Evolutionary conservation across 2,888 invertebrate species (phyloP), one percentile per base, ranked within the genome.

Genomic region (Tetragnatha montana): DNA sequence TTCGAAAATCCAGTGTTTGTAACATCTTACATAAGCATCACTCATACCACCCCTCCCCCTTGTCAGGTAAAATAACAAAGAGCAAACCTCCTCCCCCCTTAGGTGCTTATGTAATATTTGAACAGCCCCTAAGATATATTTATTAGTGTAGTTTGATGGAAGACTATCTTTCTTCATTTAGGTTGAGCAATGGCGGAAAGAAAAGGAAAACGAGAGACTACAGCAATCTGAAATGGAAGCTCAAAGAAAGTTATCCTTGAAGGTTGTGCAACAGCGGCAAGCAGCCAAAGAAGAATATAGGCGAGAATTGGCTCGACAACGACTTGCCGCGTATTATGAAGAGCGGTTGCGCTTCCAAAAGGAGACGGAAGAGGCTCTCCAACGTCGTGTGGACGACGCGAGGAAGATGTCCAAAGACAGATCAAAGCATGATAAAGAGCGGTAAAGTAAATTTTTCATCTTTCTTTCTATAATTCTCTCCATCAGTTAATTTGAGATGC

Each of bases 111-210:
- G n/a, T n/a, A n/a, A n/a, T n/a, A n/a, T n/a, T n/a, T n/a, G n/a
- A n/a, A n/a, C n/a, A n/a, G n/a, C n/a, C n/a, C n/a, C n/a, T 35
- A 35, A 35, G 35, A 35, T 35, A 35, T 35, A 35, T 35, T 4
- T 4, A 2, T 35, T 35, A 35, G 35, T 35, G 35, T 35, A 60
- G 60, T 14, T 7, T 4, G 17, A 60, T 17, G 6, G 60, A 60
- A 60, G 17, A 60, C 8, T 6, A 4, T 60, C 17, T 60, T 60
- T 60, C 60, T 60, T 17, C 12, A 22, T 69, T 50, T 22, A 91
- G 91, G 91, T 91, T 8, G 91, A 91, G 74, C 89, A 91, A 35
- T 91, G 91, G 91, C 51, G 91, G 35, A 91, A 91, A 71, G 89
- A 91, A 19, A 89, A 87, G 75, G 91, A 91, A 21, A 89, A 88